Base-by-base conservation (phyloP, 2,113 vertebrate genomes). In the Dryoscopus gambensis region DNA sequence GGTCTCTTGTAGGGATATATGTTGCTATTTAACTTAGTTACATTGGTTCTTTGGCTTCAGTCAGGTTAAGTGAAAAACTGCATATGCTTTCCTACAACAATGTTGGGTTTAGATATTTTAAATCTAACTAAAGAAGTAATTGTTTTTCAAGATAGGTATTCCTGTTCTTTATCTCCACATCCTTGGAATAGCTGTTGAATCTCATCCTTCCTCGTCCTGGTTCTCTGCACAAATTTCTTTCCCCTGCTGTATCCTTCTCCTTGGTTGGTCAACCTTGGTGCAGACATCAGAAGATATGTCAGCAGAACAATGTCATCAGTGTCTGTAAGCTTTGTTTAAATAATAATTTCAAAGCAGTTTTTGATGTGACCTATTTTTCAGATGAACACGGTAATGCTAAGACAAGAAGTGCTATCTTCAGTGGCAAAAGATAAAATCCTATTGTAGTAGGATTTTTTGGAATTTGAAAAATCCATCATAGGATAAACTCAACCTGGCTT, bases 201-300 rank as follows among this genome's bases (percentile, higher is more conserved):
- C 11, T 80, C 22, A 42, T 64, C 63, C 40, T 85, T 68, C 18
- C 8, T 68, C 31, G 30, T 79, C 15, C 6, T 25, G 15, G 15
- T 44, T 79, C 53, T 84, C 18, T 80, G 49, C 28, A 56, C 23
- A 35, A 20, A 52, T 52, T 57, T 67, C 30, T 67, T 87, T 67
- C 14, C 30, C 63, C 4, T 78, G 23, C 13, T 52, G 0, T 59
- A 0, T n/a, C 7, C 22, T 74, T 19, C 35, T 69, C 35, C 28
- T 65, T 62, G 11, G 30, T 57, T 56, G 42, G 37, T 47, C 63
- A 65, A 0, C 35, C 33, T 50, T 64, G 35, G 7, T 75, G 73
- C 37, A 71, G 52, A 39, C 6, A 15, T 67, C 6, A 52, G 68
- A 35, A 81, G 30, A 35, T 23, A 28, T 77, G 67, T 46, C 49